Conservation (phyloP, 2,113 vertebrate species). For the Corythoichthys intestinalis region DNA sequence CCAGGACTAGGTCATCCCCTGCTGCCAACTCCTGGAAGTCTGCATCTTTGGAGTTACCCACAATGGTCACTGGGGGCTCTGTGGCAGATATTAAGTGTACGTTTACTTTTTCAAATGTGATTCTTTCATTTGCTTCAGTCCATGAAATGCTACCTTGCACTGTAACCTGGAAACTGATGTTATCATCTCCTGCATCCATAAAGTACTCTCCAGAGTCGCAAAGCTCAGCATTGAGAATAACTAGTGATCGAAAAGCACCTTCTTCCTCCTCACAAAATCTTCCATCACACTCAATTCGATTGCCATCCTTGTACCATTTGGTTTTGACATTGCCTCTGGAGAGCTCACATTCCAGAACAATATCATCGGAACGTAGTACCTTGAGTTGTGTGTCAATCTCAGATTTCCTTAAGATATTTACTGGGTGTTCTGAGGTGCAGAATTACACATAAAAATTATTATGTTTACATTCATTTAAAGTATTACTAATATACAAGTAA, state of each 20-base stretch:
- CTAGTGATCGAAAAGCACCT: slow-evolving; percentile 74
- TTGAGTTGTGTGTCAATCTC: slow-evolving; percentile 55
- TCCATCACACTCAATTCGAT: slow-evolving; percentile 76
- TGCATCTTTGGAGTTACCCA: slow-evolving; percentile 61
- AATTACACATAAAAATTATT: background rate
- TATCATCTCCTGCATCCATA: slow-evolving; percentile 79
- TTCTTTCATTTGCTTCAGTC: background rate
- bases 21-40: slow-evolving; percentile 67
- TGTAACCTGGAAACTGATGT: slow-evolving; percentile 74
- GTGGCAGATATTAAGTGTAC: background rate
- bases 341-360: slow-evolving; percentile 80
- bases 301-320: slow-evolving; percentile 88
- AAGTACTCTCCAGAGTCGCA: slow-evolving; percentile 85
- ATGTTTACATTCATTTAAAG: background rate
- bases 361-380: slow-evolving; percentile 73
- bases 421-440: slow-evolving; percentile 69
- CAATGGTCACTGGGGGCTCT: slow-evolving; percentile 81
- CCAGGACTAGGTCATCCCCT: slow-evolving; percentile 77
- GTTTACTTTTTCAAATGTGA: background rate
- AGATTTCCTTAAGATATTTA: slow-evolving; percentile 75
- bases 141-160: slow-evolving; percentile 73
- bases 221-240: slow-evolving; percentile 74
- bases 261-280: slow-evolving; percentile 82
- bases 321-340: slow-evolving; percentile 62
- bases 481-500: no score